These are phyloP conservation scores for Acheta domesticus DNA, from an alignment of 2,888 invertebrate species.

Conservation along the genomic window DNA sequence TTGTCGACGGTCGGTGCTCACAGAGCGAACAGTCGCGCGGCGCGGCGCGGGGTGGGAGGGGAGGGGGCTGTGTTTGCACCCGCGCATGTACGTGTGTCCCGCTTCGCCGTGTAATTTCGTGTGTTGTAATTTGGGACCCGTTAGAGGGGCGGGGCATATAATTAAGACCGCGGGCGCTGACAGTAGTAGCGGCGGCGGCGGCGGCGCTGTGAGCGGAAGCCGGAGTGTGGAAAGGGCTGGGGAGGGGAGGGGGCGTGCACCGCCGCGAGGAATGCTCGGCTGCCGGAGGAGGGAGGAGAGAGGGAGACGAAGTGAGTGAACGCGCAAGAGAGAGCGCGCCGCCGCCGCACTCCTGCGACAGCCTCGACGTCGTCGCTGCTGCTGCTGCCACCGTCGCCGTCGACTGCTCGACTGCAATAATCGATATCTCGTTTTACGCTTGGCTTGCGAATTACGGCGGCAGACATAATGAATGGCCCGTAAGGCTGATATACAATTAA, in stretches of 20 bases:
- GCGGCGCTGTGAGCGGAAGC: neutral
- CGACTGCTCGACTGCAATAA: slow-evolving; percentile 18
- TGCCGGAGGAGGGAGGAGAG: neutral
- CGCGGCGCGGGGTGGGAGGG: neutral
- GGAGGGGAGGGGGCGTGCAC: neutral
- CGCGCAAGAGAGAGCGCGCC: too few relatives aligned
- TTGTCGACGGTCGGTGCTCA: too few relatives aligned
- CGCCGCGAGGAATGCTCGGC: neutral
- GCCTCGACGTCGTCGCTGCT: neutral
- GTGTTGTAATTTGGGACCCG: slow-evolving; percentile 18
- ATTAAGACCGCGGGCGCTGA: neutral
- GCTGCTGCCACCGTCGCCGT: neutral
- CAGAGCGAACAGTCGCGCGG: neutral
- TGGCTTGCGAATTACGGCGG: slow-evolving; percentile 18
- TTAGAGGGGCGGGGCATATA: slow-evolving; percentile 18
- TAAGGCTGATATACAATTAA: slow-evolving; percentile 9
- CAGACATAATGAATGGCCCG: slow-evolving; percentile 18
- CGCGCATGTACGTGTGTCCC: slow-evolving; percentile 18
- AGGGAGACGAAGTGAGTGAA: neutral
- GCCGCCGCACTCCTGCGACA: neutral
- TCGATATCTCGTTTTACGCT: slow-evolving; percentile 10
- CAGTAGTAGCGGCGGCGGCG: neutral
- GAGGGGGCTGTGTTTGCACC: neutral
- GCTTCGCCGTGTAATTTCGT: slow-evolving; percentile 18
- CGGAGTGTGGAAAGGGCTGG: neutral